A percentile compares a stretch with the other conserved stretches of the same genome.
These are phyloP conservation scores for Colletes gigas DNA, from an alignment of 1,140 invertebrate genomes.

Conservation along the genomic window DNA sequence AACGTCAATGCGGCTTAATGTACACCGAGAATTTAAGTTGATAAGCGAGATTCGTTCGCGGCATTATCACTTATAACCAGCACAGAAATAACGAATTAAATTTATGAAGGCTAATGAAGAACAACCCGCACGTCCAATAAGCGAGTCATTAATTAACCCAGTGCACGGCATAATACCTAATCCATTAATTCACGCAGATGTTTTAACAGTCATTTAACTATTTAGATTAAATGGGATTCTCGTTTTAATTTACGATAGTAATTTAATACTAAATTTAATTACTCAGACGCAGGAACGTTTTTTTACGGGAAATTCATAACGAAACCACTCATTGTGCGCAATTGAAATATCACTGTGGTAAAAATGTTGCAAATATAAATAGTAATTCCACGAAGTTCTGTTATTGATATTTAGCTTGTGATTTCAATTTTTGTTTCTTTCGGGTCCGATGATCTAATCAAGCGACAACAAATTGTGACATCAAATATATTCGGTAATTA, in stretches of 20 bases:
- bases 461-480: no score
- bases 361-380: no score
- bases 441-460: no score
- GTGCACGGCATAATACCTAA: neutral
- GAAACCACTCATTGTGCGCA: no score
- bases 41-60: neutral
- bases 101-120: slow-evolving; percentile 12
- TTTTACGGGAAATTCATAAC: no score
- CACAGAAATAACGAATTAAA: slow-evolving; percentile 25
- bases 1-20: neutral
- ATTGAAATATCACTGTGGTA: no score
- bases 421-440: no score
- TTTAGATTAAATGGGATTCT: neutral
- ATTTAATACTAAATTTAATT: no score
- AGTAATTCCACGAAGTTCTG: no score
- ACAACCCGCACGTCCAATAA: slow-evolving; percentile 1
- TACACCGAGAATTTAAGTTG: slow-evolving; percentile 11
- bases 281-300: no score
- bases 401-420: neutral
- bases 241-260: neutral
- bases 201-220: no score
- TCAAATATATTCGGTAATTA: neutral
- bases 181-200: neutral
- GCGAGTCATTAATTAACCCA: slow-evolving; percentile 14
- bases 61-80: slow-evolving; percentile 13